Evolutionary conservation across 2,797 vertebrate species (phyloP).

Genomic region (Chloroceryle amazona): DNA sequence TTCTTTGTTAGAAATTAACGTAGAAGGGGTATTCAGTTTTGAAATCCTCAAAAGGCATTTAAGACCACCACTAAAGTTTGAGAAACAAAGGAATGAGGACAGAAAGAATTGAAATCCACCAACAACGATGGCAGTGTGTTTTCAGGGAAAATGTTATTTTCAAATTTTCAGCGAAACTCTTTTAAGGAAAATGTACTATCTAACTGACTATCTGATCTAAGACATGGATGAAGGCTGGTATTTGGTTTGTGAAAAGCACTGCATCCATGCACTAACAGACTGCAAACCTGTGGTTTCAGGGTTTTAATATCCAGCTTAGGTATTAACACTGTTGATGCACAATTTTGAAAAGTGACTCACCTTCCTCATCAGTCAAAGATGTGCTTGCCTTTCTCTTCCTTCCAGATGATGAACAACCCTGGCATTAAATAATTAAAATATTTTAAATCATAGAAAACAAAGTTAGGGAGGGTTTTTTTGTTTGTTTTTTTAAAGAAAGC

Average conservation of each 20-base stretch:
- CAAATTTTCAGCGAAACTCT: neutral
- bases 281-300: neutral
- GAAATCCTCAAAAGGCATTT: neutral
- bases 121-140: neutral
- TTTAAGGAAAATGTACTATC: neutral
- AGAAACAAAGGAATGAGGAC: neutral
- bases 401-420: slow-evolving; percentile 78
- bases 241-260: neutral
- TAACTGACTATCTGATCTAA: neutral
- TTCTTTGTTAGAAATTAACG: neutral
- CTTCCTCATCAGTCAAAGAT: slow-evolving; percentile 83
- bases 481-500: neutral
- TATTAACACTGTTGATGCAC: neutral
- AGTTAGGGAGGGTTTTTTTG: neutral
- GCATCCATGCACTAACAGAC: neutral
- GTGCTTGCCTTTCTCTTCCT: slow-evolving; percentile 89
- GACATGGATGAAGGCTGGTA: neutral
- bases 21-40: neutral
- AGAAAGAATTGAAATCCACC: neutral
- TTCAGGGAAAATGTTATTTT: neutral
- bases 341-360: slow-evolving; percentile 39
- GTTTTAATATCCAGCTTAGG: neutral
- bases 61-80: neutral
- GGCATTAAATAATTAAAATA: slow-evolving; percentile 24
- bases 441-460: neutral